These are phyloP conservation scores for Lasioglossum vierecki DNA, from an alignment of 2,888 invertebrate species.

Conservation along the genomic window DNA sequence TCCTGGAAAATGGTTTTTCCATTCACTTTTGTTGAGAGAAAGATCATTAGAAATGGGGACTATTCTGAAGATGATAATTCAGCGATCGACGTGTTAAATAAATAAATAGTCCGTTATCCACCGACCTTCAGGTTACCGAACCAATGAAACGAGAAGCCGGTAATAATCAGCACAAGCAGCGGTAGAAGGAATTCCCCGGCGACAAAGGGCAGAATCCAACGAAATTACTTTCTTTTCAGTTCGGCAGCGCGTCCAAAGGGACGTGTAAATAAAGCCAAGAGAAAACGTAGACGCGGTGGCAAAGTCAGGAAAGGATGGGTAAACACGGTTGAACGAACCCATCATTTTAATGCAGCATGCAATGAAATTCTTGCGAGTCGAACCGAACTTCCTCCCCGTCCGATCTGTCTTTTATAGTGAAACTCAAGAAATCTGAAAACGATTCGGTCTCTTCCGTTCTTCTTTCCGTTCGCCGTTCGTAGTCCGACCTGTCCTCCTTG, in stretches of 20 bases:
- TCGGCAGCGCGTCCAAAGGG: not conserved
- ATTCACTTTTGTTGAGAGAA: not conserved
- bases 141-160: not conserved
- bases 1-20: not conserved
- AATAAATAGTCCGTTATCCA: not conserved
- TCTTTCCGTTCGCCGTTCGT: not conserved
- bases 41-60: not conserved
- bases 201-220: not conserved
- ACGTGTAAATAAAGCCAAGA: constrained; percentile 34
- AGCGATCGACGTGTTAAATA: not conserved
- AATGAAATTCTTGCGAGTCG: constrained; percentile 47
- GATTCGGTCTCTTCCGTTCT: constrained; percentile 18
- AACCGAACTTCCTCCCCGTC: constrained; percentile 21
- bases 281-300: constrained; percentile 24
- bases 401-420: constrained; percentile 49
- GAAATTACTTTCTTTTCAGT: constrained; percentile 9
- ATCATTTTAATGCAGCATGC: constrained; percentile 48
- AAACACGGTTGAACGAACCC: constrained; percentile 55
- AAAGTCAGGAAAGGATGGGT: constrained; percentile 28
- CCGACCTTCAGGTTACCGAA: not conserved
- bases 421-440: constrained; percentile 51
- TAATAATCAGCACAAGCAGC: not conserved
- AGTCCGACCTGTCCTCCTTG: not conserved
- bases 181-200: not conserved
- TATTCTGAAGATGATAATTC: not conserved